phyloP scores from a whole-genome alignment of 2,113 vertebrate genomes.

The Todiramphus saurophagus region DNA sequence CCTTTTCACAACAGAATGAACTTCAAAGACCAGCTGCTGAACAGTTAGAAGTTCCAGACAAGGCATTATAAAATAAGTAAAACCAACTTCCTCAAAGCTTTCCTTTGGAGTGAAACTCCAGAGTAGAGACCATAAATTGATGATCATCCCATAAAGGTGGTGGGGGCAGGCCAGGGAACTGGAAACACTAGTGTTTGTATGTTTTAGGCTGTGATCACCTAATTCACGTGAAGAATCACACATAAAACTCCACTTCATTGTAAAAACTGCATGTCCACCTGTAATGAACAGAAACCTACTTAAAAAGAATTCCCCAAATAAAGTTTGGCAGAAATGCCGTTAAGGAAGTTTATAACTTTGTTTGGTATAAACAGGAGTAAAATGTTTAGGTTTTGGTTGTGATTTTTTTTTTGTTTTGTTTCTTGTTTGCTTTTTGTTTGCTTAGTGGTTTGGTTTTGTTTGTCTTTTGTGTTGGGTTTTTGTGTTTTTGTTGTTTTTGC shows the following conservation, averaged over 20 bases:
- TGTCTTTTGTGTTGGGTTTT: too few species aligned
- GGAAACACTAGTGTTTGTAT: neutral
- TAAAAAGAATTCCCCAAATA: neutral
- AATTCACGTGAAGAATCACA: neutral
- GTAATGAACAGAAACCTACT: neutral
- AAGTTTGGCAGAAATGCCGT: neutral
- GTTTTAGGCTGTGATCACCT: neutral
- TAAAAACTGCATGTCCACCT: neutral
- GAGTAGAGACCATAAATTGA: neutral
- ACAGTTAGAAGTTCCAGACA: neutral
- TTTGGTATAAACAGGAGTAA: neutral
- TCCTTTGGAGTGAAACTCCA: neutral
- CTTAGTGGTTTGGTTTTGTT: too few species aligned
- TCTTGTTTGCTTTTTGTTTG: too few species aligned
- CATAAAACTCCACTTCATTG: neutral
- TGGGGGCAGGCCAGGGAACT: rapidly evolving
- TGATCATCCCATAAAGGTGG: too few species aligned
- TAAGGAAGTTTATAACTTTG: neutral
- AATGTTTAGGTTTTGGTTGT: too few species aligned
- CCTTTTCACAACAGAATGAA: neutral
- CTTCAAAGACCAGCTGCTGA: neutral
- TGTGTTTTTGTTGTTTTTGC: neutral
- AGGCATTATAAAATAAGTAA: neutral
- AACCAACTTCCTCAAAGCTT: neutral
- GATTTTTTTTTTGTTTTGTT: too few species aligned